phyloP scores from a whole-genome alignment of 2,888 invertebrate genomes.

The Drosophila tripunctata region DNA sequence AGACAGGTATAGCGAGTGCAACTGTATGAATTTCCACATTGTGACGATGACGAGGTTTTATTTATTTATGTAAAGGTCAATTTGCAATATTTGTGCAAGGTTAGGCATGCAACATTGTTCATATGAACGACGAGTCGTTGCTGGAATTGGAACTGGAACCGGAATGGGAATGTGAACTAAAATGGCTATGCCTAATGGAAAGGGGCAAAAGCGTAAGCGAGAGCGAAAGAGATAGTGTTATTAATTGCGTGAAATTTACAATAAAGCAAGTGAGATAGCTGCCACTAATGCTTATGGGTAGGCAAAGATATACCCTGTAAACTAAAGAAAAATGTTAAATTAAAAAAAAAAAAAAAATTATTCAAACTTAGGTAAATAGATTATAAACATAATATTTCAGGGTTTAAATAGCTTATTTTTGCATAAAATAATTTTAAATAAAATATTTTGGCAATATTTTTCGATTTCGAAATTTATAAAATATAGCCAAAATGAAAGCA shows the following conservation, averaged over 20 bases:
- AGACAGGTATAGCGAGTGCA: too few species aligned
- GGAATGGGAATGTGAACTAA: neutral
- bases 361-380: too few species aligned
- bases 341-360: neutral
- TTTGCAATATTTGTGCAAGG: conserved; percentile 76
- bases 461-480: too few species aligned
- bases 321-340: neutral
- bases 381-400: too few species aligned
- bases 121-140: neutral
- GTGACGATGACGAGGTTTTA: conserved; percentile 29
- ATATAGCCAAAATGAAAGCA: too few species aligned
- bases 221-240: neutral
- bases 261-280: conserved; percentile 12
- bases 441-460: too few species aligned
- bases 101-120: conserved; percentile 47
- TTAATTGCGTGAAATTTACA: conserved; percentile 11
- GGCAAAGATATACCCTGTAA: neutral
- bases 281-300: too few species aligned
- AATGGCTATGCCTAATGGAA: conserved; percentile 3
- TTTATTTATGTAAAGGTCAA: conserved; percentile 75
- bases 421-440: too few species aligned
- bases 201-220: neutral
- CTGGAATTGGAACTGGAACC: conserved; percentile 11
- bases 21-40: conserved; percentile 58
- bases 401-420: too few species aligned